Percentiles rank a stretch among this genome's conserved stretches.
Conservation (phyloP, 2,113 vertebrate genomes). For the Otis tarda region DNA sequence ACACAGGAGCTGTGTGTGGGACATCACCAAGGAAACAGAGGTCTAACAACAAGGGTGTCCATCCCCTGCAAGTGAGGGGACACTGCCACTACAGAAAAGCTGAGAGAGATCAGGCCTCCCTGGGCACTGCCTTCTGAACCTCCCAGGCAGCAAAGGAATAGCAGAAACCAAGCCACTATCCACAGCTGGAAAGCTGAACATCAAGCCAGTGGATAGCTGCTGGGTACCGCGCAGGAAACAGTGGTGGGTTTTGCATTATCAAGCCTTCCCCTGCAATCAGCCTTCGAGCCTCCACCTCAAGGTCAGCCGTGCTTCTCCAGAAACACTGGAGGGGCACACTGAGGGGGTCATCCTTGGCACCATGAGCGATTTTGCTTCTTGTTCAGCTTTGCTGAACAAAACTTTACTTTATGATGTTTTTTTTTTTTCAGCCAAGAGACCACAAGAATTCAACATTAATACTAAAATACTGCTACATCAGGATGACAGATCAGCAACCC, state of each 20-base stretch:
- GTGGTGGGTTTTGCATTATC: not conserved
- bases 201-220: rapidly evolving
- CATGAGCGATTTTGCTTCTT: not conserved
- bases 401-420: not conserved
- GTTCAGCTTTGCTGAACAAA: not conserved
- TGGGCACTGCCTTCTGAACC: not conserved
- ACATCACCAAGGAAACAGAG: no score
- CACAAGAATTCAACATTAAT: not conserved
- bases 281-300: not conserved
- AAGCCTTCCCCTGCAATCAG: no score
- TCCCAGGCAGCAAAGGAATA: not conserved
- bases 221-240: not conserved
- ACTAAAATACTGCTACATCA: not conserved
- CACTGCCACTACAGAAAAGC: not conserved
- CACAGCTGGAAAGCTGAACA: not conserved
- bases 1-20: not conserved
- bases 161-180: not conserved
- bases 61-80: not conserved
- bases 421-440: not conserved
- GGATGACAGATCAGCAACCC: not conserved
- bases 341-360: not conserved
- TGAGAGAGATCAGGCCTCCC: no score
- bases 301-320: not conserved
- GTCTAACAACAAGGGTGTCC: rapidly evolving
- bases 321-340: not conserved